These are phyloP conservation scores for Heliconius eleuchia DNA, from an alignment of 1,140 invertebrate species.

Conservation along the genomic window DNA sequence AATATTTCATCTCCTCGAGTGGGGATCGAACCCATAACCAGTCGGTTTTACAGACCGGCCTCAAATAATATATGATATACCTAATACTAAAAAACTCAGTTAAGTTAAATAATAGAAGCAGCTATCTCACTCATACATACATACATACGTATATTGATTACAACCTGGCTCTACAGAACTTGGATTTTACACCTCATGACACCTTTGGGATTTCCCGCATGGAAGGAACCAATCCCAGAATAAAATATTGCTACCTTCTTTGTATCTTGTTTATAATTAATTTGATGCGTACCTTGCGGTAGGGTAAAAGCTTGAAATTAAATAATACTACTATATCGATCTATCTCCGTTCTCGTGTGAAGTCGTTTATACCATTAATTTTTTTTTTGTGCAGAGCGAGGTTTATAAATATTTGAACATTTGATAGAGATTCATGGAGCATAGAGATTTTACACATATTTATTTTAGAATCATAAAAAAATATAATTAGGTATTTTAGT, in stretches of 20 bases:
- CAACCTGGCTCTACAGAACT: not conserved
- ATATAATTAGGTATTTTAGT: too few species aligned
- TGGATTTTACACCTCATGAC: conserved; percentile 12
- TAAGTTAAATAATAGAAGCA: not conserved
- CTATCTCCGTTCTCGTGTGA: not conserved
- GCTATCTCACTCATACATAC: not conserved
- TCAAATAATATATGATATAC: too few species aligned
- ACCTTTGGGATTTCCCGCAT: conserved; percentile 9
- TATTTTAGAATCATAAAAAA: too few species aligned
- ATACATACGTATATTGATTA: not conserved
- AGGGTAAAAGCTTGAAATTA: not conserved
- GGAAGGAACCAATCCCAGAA: not conserved
- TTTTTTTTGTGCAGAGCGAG: not conserved
- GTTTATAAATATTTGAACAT: not conserved
- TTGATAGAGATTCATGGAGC: too few species aligned
- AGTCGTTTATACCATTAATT: too few species aligned
- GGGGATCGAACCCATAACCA: too few species aligned
- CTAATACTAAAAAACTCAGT: too few species aligned
- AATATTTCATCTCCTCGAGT: too few species aligned
- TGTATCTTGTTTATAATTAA: conserved; percentile 6
- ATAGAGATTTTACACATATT: not conserved
- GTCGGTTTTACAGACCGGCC: too few species aligned
- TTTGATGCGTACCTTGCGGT: conserved; percentile 8
- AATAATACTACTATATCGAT: not conserved
- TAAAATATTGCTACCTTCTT: conserved; percentile 5